A percentile compares a stretch with the other conserved stretches of the same genome.
These are phyloP conservation scores for Carcina quercana DNA, from an alignment of 2,888 invertebrate genomes.

Conservation along the genomic window DNA sequence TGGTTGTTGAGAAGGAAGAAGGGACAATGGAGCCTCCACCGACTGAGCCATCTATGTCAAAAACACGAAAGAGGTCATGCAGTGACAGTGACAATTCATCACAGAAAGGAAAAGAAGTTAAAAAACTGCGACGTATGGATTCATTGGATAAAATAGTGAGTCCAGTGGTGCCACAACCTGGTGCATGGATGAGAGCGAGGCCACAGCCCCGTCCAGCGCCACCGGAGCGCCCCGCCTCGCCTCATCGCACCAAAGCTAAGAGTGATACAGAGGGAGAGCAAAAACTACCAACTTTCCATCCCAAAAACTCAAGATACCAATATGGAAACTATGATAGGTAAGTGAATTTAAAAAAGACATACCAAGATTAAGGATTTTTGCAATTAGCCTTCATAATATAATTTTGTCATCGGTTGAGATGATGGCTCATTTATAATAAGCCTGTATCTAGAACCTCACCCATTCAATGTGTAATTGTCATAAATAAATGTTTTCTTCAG, in stretches of 20 bases:
- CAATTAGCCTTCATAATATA: too few species aligned
- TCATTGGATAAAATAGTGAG: slow-evolving; percentile 92
- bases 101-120: slow-evolving; percentile 65
- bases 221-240: slow-evolving; percentile 65
- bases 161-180: slow-evolving; percentile 92
- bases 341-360: slow-evolving; percentile 7
- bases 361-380: too few species aligned
- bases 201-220: slow-evolving; percentile 47
- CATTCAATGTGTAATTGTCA: too few species aligned
- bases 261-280: slow-evolving; percentile 52
- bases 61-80: slow-evolving; percentile 63
- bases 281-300: slow-evolving; percentile 79
- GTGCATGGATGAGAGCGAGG: slow-evolving; percentile 82
- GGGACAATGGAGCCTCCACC: slow-evolving; percentile 53
- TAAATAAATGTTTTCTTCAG: too few species aligned
- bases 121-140: slow-evolving; percentile 79
- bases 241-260: slow-evolving; percentile 48
- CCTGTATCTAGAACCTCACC: too few species aligned
- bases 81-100: slow-evolving; percentile 74
- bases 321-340: slow-evolving; percentile 96
- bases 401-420: too few species aligned
- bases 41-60: slow-evolving; percentile 52
- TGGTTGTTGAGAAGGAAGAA: slow-evolving; percentile 34
- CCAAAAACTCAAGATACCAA: slow-evolving; percentile 87
- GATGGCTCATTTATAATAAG: too few species aligned